These are phyloP conservation scores for Thinocorus orbignyianus DNA, from an alignment of 2,113 vertebrate species.

Conservation along the genomic window DNA sequence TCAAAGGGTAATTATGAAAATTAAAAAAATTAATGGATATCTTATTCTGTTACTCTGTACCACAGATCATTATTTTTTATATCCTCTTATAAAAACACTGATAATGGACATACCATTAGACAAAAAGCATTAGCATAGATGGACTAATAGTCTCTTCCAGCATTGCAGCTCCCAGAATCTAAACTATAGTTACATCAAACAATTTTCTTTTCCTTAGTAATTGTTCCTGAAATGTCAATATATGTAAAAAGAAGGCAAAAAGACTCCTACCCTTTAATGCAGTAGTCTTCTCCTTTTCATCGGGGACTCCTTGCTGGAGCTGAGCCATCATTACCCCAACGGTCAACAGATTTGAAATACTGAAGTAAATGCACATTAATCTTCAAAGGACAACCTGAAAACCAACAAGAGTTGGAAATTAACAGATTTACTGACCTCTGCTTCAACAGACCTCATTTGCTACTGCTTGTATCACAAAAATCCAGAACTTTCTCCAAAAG, in stretches of 20 bases:
- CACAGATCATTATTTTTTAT: background rate
- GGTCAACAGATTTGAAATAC: constrained; percentile 74
- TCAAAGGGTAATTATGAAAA: background rate
- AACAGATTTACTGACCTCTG: background rate
- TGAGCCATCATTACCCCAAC: constrained; percentile 89
- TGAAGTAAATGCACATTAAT: constrained; percentile 80
- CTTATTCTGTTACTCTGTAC: background rate
- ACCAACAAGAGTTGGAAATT: constrained; percentile 64
- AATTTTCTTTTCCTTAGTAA: background rate
- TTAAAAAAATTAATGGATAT: background rate
- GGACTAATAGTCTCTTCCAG: background rate
- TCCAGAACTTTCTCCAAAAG: background rate
- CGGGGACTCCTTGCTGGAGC: constrained; percentile 83
- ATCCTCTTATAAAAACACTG: background rate
- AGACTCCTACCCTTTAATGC: constrained; percentile 88
- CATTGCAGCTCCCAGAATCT: background rate
- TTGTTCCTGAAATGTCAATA: background rate
- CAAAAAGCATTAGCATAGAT: background rate
- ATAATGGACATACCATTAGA: background rate
- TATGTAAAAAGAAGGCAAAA: background rate
- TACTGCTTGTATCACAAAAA: background rate
- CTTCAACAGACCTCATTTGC: background rate
- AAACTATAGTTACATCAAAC: background rate
- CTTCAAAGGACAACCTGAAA: constrained; percentile 72
- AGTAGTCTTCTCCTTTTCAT: constrained; percentile 95